These are phyloP conservation scores for Mobula hypostoma DNA, from an alignment of 2,113 vertebrate genomes.

Conservation along the genomic window DNA sequence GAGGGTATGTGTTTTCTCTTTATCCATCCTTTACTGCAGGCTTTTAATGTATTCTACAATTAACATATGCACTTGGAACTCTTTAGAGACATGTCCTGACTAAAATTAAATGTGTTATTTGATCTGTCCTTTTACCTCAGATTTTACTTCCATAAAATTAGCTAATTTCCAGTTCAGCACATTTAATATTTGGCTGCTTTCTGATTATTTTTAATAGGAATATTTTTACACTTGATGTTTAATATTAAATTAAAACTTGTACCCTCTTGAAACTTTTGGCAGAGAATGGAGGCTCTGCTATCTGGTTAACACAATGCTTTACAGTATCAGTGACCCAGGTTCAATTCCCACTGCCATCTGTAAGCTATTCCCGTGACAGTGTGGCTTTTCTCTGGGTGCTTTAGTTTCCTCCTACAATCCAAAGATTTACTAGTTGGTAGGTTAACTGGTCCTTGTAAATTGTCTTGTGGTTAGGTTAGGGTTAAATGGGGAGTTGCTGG, in stretches of 20 bases:
- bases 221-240: background rate
- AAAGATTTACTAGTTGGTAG: too few relatives aligned
- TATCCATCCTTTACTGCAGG: background rate
- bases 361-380: background rate
- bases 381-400: too few relatives aligned
- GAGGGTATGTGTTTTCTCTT: background rate
- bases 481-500: too few relatives aligned
- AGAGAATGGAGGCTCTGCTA: background rate
- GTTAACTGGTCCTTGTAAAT: too few relatives aligned
- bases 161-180: background rate
- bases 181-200: background rate
- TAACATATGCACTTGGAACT: background rate
- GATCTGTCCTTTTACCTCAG: background rate
- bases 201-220: background rate
- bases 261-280: background rate
- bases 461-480: too few relatives aligned
- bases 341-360: background rate
- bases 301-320: too few relatives aligned
- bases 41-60: background rate
- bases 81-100: background rate
- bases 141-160: background rate
- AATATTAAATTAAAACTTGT: background rate
- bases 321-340: too few relatives aligned
- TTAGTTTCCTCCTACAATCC: too few relatives aligned
- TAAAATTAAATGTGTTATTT: background rate